A percentile compares a stretch with the other conserved stretches of the same genome.
phyloP scores from a whole-genome alignment of 2,888 invertebrate species.

The Trileptium ribeirensis region DNA sequence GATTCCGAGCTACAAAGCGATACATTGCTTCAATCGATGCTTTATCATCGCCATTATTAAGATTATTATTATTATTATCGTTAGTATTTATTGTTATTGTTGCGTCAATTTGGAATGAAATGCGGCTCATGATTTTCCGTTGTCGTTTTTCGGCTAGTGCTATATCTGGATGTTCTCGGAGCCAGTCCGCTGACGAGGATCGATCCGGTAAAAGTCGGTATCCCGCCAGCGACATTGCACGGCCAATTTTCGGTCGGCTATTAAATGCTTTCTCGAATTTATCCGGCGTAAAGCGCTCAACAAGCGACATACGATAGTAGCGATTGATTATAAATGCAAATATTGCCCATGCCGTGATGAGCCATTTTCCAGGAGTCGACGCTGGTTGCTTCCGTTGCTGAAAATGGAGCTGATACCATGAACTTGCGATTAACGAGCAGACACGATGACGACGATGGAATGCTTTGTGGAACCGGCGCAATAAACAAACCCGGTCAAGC shows the following conservation, averaged over 20 bases:
- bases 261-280: not conserved
- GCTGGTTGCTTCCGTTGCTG: not conserved
- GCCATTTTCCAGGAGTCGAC: not conserved
- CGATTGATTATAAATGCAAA: not conserved
- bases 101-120: not conserved
- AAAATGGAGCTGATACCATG: not conserved
- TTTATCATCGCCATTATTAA: not conserved
- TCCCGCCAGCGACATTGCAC: not conserved
- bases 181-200: not conserved
- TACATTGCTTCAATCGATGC: not conserved
- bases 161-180: not conserved
- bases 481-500: too few species aligned
- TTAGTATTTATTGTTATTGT: too few species aligned
- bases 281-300: not conserved
- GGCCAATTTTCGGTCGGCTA: not conserved
- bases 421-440: too few species aligned
- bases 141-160: not conserved
- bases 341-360: not conserved
- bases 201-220: not conserved
- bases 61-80: too few species aligned
- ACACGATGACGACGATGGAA: too few species aligned
- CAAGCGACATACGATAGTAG: not conserved
- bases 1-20: not conserved
- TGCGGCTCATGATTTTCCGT: too few species aligned
- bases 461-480: too few species aligned